Base-by-base conservation (phyloP, 2,113 vertebrate genomes). In the Hystrix cristata region DNA sequence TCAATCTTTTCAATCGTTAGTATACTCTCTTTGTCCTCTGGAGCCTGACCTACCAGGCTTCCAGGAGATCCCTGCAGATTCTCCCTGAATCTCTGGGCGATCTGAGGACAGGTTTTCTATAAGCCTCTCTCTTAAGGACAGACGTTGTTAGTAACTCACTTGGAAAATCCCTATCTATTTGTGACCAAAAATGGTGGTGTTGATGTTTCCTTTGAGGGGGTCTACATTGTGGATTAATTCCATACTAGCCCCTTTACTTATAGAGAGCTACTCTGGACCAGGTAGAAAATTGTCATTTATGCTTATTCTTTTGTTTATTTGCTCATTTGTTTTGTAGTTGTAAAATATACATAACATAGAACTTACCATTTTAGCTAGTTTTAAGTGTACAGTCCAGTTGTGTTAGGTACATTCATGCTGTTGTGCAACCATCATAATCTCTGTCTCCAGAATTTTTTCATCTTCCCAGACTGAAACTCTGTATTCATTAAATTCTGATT, bases 1-100 rank as follows among this genome's bases (percentile, higher is more conserved):
- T 95, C 91, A 94, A 79, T 91, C 46, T 91, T 91, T 88, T 89
- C 46, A 89, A 59, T n/a, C 92, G 57, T 74, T 71, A 57, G 60
- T 88, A 62, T 86, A 89, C 86, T 86, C n/a, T 92, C 64, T 82
- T 71, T 78, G 59, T 21, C 11, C n/a, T 94, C 74, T 81, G 65
- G 55, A 80, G 43, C 88, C 69, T 72, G 29, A 25, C 53, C 43
- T 11, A 8, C 69, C 38, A 78, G 38, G 23, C 64, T 78, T 21
- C 31, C 27, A 51, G 31, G 59, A 46, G 59, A 34, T 79, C 34
- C 60, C 29, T 29, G 31, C 67, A 38, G 55, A 29, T 82, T 95
- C 67, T 82, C 25, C 34, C 55, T 71, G 55, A 64, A 72, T 87
- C 31, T 81, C 78, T 95, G 55, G 29, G 86, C 87, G 92, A 69